Percentiles rank a stretch among this genome's conserved stretches.
phyloP scores from a whole-genome alignment of 2,888 invertebrate genomes.

The Augiades crinisus region DNA sequence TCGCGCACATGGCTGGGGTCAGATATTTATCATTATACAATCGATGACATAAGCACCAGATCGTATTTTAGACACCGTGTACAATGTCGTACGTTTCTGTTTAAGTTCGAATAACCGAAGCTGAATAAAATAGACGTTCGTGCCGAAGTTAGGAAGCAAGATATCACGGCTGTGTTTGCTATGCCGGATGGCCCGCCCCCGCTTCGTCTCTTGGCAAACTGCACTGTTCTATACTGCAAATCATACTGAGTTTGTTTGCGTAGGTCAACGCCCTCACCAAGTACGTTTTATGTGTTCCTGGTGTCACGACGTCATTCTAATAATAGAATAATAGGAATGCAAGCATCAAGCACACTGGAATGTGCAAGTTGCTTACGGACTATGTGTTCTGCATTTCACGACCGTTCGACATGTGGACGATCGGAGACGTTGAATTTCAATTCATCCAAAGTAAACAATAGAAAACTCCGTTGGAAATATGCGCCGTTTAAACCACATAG shows the following conservation, averaged over 20 bases:
- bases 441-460: conserved; percentile 48
- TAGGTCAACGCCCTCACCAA: conserved; percentile 72
- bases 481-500: conserved; percentile 25
- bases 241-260: conserved; percentile 75
- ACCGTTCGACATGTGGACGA: conserved; percentile 38
- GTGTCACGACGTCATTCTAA: conserved; percentile 76
- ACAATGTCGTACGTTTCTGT: neutral
- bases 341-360: conserved; percentile 65
- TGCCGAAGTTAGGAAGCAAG: conserved; percentile 55
- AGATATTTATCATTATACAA: conserved; percentile 63
- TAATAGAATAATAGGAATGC: conserved; percentile 76
- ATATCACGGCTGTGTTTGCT: conserved; percentile 60
- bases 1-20: conserved; percentile 49
- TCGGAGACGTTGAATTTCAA: conserved; percentile 45
- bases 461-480: conserved; percentile 36
- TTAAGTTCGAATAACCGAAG: conserved; percentile 35
- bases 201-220: conserved; percentile 75
- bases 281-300: conserved; percentile 77
- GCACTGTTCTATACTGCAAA: conserved; percentile 73
- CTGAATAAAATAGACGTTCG: conserved; percentile 42
- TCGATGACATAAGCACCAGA: conserved; percentile 33
- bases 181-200: conserved; percentile 66
- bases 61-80: conserved; percentile 24
- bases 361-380: conserved; percentile 54
- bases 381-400: conserved; percentile 53